phyloP scores from a whole-genome alignment of 1,140 invertebrate genomes.

The Euura saliciscinereae region DNA sequence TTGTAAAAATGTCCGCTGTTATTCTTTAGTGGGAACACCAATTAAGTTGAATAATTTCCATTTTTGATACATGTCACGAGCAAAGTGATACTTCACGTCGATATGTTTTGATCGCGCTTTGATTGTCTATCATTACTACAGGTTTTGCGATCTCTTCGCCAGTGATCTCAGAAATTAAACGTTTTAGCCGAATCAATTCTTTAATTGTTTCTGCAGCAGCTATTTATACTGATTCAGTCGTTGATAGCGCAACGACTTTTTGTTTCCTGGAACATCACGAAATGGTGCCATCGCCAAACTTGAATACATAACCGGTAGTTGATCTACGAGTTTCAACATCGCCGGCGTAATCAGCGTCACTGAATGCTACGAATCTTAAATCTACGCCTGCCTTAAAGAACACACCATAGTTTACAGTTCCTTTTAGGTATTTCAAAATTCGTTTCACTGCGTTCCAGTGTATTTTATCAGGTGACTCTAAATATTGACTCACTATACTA shows the following conservation, averaged over 20 bases:
- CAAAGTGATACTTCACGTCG: too few species aligned
- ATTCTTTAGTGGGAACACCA: constrained; percentile 32
- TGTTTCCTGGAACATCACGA: constrained; percentile 45
- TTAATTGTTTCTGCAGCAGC: constrained; percentile 44
- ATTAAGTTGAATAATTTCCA: constrained; percentile 42
- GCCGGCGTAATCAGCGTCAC: constrained; percentile 39
- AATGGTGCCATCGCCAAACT: constrained; percentile 28
- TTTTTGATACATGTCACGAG: too few species aligned
- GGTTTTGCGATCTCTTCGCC: too few species aligned
- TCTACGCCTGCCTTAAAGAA: constrained; percentile 8
- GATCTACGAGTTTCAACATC: constrained; percentile 29
- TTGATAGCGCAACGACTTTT: not conserved
- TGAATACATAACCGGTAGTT: constrained; percentile 37
- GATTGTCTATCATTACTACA: too few species aligned
- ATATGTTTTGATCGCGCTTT: too few species aligned
- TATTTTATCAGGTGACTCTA: not conserved
- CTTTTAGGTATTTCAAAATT: constrained; percentile 36
- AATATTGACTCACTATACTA: constrained; percentile 21
- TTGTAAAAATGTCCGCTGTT: constrained; percentile 34
- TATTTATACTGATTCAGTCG: constrained; percentile 16
- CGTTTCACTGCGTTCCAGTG: constrained; percentile 34
- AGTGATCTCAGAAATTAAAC: constrained; percentile 24
- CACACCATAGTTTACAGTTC: constrained; percentile 26
- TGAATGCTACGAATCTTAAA: constrained; percentile 25
- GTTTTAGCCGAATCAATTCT: constrained; percentile 40